phyloP scores from a whole-genome alignment of 2,797 vertebrate species.

The Pachyuromys duprasi region DNA sequence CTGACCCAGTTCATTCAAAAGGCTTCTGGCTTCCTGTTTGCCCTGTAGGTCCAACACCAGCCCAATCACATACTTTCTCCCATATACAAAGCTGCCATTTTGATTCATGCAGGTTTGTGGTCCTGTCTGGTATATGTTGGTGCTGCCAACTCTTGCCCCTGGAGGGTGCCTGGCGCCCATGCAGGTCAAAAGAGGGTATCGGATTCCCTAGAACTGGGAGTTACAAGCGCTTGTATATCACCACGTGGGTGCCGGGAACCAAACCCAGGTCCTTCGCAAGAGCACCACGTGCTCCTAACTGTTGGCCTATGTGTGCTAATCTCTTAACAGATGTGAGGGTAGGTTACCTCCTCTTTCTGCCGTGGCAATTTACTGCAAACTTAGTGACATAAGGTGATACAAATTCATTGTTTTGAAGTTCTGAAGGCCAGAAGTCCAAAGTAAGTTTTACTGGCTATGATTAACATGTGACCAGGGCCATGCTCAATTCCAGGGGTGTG shows the following conservation, averaged over 20 bases:
- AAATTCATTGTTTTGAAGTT: neutral
- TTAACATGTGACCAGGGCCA: neutral
- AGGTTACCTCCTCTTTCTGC: neutral
- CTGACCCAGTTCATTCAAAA: neutral
- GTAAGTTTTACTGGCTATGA: neutral
- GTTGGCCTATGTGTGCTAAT: neutral
- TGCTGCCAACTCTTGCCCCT: neutral
- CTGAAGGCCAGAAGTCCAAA: neutral
- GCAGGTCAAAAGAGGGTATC: no score
- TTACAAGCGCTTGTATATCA: neutral
- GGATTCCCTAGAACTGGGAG: neutral
- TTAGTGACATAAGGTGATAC: slow-evolving; percentile 21
- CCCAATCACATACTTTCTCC: neutral
- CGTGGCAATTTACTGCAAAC: neutral
- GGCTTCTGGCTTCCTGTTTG: neutral
- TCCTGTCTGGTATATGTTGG: neutral
- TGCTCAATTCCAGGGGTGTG: neutral
- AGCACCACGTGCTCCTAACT: neutral
- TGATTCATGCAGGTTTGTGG: neutral
- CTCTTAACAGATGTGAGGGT: neutral
- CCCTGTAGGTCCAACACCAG: neutral
- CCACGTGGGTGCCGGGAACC: neutral
- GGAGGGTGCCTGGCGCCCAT: no score
- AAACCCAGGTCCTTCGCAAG: neutral
- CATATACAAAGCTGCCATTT: neutral